phyloP scores from a whole-genome alignment of 2,888 invertebrate species.

The Rhamnusium bicolor region DNA sequence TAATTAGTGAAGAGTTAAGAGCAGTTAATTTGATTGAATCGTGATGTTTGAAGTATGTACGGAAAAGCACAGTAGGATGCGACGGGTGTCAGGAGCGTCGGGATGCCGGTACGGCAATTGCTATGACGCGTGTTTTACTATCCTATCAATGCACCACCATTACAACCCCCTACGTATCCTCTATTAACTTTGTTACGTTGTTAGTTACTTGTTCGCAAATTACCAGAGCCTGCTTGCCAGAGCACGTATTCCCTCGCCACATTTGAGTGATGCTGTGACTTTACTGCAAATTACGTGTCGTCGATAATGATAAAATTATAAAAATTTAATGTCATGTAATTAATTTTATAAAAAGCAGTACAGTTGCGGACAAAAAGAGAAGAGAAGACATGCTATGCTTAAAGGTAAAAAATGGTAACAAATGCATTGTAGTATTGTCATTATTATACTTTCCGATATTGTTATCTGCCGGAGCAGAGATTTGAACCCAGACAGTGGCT shows the following conservation, averaged over 20 bases:
- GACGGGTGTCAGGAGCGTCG: slow-evolving; percentile 27
- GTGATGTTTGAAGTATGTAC: slow-evolving; percentile 42
- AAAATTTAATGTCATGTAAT: neutral
- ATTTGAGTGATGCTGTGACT: slow-evolving; percentile 46
- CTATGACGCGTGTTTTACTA: slow-evolving; percentile 48
- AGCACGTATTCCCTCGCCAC: slow-evolving; percentile 65
- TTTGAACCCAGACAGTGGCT: too few species aligned
- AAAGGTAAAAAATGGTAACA: too few species aligned
- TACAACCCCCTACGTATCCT: slow-evolving; percentile 36
- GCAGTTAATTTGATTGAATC: slow-evolving; percentile 29
- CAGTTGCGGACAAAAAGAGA: too few species aligned
- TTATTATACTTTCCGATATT: too few species aligned
- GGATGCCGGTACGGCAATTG: slow-evolving; percentile 23
- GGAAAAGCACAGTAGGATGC: slow-evolving; percentile 15
- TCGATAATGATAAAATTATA: neutral
- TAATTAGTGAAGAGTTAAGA: slow-evolving; percentile 15
- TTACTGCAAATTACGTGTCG: neutral
- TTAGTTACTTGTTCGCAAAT: slow-evolving; percentile 70
- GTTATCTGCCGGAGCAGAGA: too few species aligned
- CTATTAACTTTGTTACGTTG: slow-evolving; percentile 71
- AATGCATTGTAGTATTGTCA: too few species aligned
- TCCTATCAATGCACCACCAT: slow-evolving; percentile 51
- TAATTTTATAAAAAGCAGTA: too few species aligned
- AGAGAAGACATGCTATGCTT: too few species aligned
- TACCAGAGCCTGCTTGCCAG: slow-evolving; percentile 64